Conservation (phyloP, 2,113 vertebrate species). For the Condylura cristata region DNA sequence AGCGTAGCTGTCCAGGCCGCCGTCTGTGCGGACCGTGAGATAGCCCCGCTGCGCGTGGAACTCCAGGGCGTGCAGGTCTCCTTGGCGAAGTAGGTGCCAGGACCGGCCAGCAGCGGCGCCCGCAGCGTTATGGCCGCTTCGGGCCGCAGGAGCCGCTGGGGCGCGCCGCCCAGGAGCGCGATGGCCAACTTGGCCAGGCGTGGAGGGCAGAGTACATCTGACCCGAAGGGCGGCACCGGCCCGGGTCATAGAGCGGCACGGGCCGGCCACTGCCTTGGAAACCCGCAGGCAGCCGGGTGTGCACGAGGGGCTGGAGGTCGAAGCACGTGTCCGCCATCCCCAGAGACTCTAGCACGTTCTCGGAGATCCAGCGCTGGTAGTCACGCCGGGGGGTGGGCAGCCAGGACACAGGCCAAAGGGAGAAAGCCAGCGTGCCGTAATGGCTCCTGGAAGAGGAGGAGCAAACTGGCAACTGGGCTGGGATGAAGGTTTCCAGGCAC, state of each 20-base stretch:
- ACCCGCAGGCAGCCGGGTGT: constrained; percentile 89
- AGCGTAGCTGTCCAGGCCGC: constrained; percentile 93
- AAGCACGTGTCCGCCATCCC: constrained; percentile 94
- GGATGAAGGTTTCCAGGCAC: background rate
- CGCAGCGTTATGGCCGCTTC: constrained; percentile 92
- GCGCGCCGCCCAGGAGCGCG: constrained; percentile 88
- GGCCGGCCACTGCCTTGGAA: constrained; percentile 89
- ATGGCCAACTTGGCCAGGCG: constrained; percentile 92
- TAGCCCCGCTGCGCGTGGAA: constrained; percentile 91
- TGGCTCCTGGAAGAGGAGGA: constrained; percentile 88
- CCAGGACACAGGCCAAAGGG: constrained; percentile 91
- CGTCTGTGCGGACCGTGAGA: constrained; percentile 92
- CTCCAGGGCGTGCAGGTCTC: constrained; percentile 95
- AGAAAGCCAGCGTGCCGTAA: constrained; percentile 96
- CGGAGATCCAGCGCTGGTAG: constrained; percentile 92
- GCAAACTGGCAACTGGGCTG: background rate
- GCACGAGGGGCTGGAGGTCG: constrained; percentile 84
- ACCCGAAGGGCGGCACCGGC: constrained; percentile 95
- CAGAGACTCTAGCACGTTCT: constrained; percentile 90
- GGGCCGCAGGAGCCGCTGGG: constrained; percentile 83
- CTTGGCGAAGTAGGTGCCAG: constrained; percentile 90
- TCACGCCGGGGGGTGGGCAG: constrained; percentile 86
- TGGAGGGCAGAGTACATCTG: constrained; percentile 95
- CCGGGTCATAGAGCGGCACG: constrained; percentile 92
- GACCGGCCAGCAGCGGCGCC: constrained; percentile 89